phyloP scores from a whole-genome alignment of 1,140 invertebrate species.

The Capitella teleta region DNA sequence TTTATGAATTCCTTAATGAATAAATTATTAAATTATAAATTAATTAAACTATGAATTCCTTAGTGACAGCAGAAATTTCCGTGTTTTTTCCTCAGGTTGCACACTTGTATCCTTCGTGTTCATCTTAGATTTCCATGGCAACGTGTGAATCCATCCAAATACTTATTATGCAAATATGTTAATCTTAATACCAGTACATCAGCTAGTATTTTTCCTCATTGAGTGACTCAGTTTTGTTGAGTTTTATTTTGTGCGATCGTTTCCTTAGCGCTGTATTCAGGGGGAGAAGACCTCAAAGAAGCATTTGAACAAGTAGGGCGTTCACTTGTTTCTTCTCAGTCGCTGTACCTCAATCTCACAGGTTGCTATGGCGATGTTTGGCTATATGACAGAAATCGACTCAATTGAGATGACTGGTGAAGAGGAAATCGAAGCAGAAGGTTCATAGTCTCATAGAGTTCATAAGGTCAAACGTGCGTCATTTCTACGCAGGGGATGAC shows the following conservation, averaged over 20 bases:
- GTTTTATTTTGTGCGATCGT: slow-evolving; percentile 10
- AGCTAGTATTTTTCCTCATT: too few relatives aligned
- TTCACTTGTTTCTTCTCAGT: slow-evolving; percentile 6
- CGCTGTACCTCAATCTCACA: slow-evolving; percentile 16
- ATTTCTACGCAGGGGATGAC: slow-evolving; percentile 51
- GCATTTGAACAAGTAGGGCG: slow-evolving; percentile 72
- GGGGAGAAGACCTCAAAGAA: slow-evolving; percentile 79
- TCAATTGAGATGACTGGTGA: slow-evolving; percentile 67
- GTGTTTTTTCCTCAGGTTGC: too few relatives aligned
- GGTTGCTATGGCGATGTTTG: slow-evolving; percentile 88
- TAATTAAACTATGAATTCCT: too few relatives aligned
- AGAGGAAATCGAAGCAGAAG: slow-evolving; percentile 72
- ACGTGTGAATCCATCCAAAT: too few relatives aligned
- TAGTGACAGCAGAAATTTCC: too few relatives aligned
- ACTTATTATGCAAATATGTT: too few relatives aligned
- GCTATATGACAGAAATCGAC: slow-evolving; percentile 88
- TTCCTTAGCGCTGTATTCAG: slow-evolving; percentile 44
- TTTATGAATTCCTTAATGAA: too few relatives aligned
- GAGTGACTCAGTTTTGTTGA: too few relatives aligned
- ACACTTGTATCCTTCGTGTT: too few relatives aligned
- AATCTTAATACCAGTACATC: too few relatives aligned
- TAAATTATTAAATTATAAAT: too few relatives aligned
- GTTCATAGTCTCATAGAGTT: slow-evolving; percentile 18
- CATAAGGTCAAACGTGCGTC: background rate
- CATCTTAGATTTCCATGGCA: too few relatives aligned